These are phyloP conservation scores for Tipula helvola DNA, from an alignment of 2,888 invertebrate species.

Conservation along the genomic window DNA sequence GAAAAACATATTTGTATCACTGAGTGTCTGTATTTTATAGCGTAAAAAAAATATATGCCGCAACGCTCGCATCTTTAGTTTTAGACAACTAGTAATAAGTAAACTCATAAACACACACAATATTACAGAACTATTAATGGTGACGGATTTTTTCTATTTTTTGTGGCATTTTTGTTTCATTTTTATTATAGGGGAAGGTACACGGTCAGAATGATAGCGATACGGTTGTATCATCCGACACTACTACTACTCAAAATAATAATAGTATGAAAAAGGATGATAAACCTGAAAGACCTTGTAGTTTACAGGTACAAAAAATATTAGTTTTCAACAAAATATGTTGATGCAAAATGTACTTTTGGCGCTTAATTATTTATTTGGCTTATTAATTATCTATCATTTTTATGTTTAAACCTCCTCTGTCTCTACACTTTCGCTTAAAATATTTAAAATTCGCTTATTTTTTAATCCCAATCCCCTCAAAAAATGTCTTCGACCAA, in stretches of 20 bases:
- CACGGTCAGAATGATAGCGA: slow-evolving; percentile 20
- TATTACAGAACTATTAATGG: neutral
- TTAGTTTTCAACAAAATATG: neutral
- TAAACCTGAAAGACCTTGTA: slow-evolving; percentile 19
- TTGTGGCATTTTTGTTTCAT: slow-evolving; percentile 13
- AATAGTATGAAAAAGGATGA: slow-evolving; percentile 17
- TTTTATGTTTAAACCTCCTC: neutral
- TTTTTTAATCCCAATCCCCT: neutral
- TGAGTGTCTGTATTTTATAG: neutral
- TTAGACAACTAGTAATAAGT: slow-evolving; percentile 6
- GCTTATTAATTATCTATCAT: neutral
- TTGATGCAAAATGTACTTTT: neutral
- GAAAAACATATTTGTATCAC: slow-evolving; percentile 12
- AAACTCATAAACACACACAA: neutral
- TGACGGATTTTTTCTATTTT: slow-evolving; percentile 8
- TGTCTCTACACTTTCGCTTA: neutral
- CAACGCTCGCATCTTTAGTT: neutral
- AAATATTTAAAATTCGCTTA: neutral
- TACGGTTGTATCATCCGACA: neutral
- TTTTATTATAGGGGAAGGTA: slow-evolving; percentile 21
- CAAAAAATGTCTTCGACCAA: neutral
- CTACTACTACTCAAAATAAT: slow-evolving; percentile 15
- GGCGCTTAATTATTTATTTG: neutral
- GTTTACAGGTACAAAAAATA: slow-evolving; percentile 18
- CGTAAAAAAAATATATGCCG: neutral